Base-by-base conservation (phyloP, 2,797 vertebrate genomes). In the Australoheros facetus region DNA sequence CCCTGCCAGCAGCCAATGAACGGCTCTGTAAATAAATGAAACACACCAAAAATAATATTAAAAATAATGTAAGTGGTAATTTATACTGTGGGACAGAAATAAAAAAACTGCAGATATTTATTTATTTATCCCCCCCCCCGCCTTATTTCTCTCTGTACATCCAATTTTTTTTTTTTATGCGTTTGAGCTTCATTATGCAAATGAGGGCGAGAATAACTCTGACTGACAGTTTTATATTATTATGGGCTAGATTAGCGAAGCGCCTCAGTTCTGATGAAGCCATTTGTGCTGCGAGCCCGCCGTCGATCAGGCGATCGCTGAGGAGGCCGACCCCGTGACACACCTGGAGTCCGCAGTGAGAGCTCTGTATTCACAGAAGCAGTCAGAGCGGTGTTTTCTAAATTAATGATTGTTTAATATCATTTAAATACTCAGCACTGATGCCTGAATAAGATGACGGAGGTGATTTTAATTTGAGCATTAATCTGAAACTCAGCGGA, bases 181-280 rank as follows among this genome's bases (percentile, higher is more conserved):
- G 2, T 0, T 51, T 51, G 42, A 69, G 42, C 62, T 69, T 69
- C 62, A 69, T 69, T 69, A 69, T 69, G 62, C 62, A 69, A 69
- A 69, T 51, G 62, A 6, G 0, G 17, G 16, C 16, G 16, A 30
- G 42, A 69, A 30, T 69, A 69, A 69, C 42, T 69, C 62, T 69
- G 62, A 69, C 62, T 69, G 62, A 69, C 62, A 69, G 62, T 51
- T 51, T 69, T 30, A 69, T 69, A 69, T 69, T 69, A 69, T 51
- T 69, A 51, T 69, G 23, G 3, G 42, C 62, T 30, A 69, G 42
- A 69, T 69, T 69, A 69, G 42, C 0, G 10, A 28, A 30, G 62
- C 62, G 62, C 42, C 62, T 51, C 42, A 0, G 17, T n/a, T n/a
- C 16, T 69, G 62, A 51, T 69, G 62, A 66, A 66, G 39, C 23